Base-by-base conservation (phyloP, 37 sponge, comb jelly and placozoan genomes). In the Geodia barretti region DNA sequence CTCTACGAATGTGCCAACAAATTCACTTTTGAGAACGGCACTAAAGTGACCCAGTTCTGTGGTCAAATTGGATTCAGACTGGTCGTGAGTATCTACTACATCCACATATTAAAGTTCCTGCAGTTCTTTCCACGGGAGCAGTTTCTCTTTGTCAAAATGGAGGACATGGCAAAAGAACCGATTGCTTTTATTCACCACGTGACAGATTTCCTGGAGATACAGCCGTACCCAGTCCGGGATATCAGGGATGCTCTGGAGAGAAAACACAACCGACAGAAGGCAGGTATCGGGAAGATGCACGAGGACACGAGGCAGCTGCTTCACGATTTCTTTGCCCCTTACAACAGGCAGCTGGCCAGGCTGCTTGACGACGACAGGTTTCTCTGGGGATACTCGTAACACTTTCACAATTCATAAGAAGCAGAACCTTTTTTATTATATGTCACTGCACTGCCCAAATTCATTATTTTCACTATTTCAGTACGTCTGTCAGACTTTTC, bases 91-190 rank as follows among this genome's bases (percentile, higher is more conserved):
- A 41, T 83, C 25, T 83, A 83, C 58, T 60, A 68, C 14, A 36
- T 87, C n/a, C 75, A 75, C 40, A 60, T 87, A 0, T 43, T 29
- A 36, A 81, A 81, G 32, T 87, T 81, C 77, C 65, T 81, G 20
- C 58, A 81, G 43, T 81, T 82, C 29, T 75, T 60, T 29, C 82
- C 88, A n/a, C 65, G 24, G 35, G 65, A 81, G 2, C 63, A 81
- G 34, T 79, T 87, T 28, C 76, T 87, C 33, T 76, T 81, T 54
- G 42, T 87, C 3, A 81, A 41, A 34, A 87, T 70, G 42, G 88
- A 87, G 23, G 83, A 87, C 54, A 43, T 83, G 33, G 21, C 38
- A 1, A 40, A 33, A 2, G 67, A 74, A 17, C 41, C 73, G 11
- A 7, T 24, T 21, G 39, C 14, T 1, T 24, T 47, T 4, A 83